phyloP scores from a whole-genome alignment of 2,113 vertebrate genomes.

The Xenopus borealis region DNA sequence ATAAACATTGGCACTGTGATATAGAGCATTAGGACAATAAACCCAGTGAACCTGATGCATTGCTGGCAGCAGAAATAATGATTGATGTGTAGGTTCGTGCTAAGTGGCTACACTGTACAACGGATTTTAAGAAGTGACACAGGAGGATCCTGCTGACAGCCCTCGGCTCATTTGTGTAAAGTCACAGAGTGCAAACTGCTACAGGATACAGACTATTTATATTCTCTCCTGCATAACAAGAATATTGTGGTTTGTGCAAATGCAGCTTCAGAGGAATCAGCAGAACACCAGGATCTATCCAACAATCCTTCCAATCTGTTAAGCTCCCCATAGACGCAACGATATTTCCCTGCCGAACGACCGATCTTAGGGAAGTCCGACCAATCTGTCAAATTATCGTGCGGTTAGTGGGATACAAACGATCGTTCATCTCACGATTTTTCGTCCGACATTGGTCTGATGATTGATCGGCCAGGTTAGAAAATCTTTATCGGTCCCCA shows the following conservation, averaged over 20 bases:
- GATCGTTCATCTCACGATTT: no score
- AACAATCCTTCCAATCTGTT: no score
- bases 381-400: no score
- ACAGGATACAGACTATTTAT: conserved; percentile 28
- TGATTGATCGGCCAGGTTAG: no score
- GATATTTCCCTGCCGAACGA: no score
- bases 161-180: conserved; percentile 4
- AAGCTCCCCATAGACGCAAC: no score
- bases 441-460: no score
- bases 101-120: background rate
- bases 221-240: background rate
- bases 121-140: conserved; percentile 9
- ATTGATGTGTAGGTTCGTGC: background rate
- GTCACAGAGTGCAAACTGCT: conserved; percentile 17
- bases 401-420: no score
- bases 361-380: no score
- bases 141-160: conserved; percentile 22
- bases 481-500: no score
- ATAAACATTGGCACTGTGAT: background rate
- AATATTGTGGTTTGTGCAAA: background rate
- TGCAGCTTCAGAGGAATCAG: background rate
- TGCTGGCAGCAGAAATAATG: conserved; percentile 14
- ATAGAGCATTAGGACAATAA: background rate
- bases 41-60: conserved; percentile 7
- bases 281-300: background rate